phyloP scores from a whole-genome alignment of 2,888 invertebrate genomes.

The Celastrina argiolus region DNA sequence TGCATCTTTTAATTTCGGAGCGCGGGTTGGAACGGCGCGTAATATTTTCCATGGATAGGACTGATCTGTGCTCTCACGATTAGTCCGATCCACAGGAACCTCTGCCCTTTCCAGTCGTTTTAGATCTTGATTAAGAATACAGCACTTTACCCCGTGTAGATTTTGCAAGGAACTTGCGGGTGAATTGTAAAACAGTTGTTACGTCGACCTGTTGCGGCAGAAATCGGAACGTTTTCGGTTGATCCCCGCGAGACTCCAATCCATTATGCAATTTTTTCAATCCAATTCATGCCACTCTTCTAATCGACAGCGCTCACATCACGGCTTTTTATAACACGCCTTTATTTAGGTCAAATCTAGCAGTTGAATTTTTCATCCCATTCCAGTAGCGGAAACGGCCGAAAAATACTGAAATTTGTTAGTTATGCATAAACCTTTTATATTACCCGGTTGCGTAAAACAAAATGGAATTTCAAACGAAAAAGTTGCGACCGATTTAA shows the following conservation, averaged over 20 bases:
- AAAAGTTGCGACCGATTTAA: neutral
- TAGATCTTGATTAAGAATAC: no score
- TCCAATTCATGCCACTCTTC: slow-evolving; percentile 13
- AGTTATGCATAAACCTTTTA: slow-evolving; percentile 7
- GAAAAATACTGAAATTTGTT: neutral
- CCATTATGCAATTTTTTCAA: slow-evolving; percentile 10
- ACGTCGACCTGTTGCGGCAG: neutral
- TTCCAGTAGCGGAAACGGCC: neutral
- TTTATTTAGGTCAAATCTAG: slow-evolving; percentile 14
- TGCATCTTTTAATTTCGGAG: no score
- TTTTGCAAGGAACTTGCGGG: no score
- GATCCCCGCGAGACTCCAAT: neutral
- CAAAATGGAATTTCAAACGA: neutral
- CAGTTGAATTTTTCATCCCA: slow-evolving; percentile 4
- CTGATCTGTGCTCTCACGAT: no score
- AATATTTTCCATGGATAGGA: no score
- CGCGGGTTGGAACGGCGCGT: no score
- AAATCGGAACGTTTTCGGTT: neutral
- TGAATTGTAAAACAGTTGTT: neutral
- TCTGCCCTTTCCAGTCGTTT: no score
- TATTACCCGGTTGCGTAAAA: neutral
- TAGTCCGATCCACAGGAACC: no score
- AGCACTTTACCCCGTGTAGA: no score
- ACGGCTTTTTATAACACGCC: slow-evolving; percentile 7
- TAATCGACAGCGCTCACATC: slow-evolving; percentile 9